A percentile compares a stretch with the other conserved stretches of the same genome.
phyloP scores from a whole-genome alignment of 2,113 vertebrate species.

The Spheniscus mendiculus region DNA sequence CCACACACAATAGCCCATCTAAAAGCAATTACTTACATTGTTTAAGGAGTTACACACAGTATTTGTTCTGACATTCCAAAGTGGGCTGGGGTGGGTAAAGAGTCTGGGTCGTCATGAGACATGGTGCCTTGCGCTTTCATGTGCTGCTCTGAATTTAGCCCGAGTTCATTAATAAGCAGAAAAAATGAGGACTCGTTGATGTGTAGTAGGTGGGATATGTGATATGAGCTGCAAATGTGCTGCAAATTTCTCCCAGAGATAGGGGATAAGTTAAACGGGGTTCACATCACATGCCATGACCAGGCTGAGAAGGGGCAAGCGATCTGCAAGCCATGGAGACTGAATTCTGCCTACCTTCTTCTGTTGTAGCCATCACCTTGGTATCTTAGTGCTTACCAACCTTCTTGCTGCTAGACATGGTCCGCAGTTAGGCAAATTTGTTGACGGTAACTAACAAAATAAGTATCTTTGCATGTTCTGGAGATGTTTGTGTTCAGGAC shows the following conservation, averaged over 20 bases:
- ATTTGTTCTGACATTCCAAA: constrained; percentile 8
- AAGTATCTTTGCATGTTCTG: not conserved
- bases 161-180: not conserved
- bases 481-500: not conserved
- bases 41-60: not conserved
- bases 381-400: not conserved
- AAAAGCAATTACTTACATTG: constrained; percentile 13
- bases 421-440: not conserved
- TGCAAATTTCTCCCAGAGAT: not conserved
- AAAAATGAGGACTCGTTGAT: not conserved
- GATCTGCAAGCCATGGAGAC: not conserved
- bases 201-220: fast-evolving
- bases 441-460: not conserved
- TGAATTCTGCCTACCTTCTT: not conserved
- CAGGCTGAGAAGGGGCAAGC: not conserved
- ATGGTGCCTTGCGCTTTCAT: not conserved
- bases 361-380: not conserved
- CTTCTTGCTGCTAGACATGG: not conserved
- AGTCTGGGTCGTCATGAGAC: no score
- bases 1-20: constrained; percentile 18
- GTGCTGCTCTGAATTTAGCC: not conserved
- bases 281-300: not conserved
- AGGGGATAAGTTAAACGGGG: no score
- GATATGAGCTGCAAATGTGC: fast-evolving
- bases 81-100: not conserved